Evolutionary conservation across 1,140 invertebrate species (phyloP).

Genomic region (Myzus persicae): DNA sequence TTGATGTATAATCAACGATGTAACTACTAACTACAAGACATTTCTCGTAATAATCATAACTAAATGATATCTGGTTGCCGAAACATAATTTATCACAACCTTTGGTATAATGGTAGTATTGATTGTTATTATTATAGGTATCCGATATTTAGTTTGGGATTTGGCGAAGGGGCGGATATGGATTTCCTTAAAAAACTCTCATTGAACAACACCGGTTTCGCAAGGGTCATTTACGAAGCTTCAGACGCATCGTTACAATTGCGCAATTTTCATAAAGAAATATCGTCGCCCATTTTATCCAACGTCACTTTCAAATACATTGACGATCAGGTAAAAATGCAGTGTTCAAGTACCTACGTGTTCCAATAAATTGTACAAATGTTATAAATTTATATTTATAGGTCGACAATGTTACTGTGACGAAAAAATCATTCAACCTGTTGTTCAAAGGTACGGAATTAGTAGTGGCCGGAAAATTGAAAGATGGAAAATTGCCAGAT

Average conservation of each 20-base stretch:
- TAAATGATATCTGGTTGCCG: too few relatives aligned
- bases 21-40: too few relatives aligned
- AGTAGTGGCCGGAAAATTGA: constrained; percentile 69
- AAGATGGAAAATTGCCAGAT: not conserved
- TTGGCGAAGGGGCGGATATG: constrained; percentile 76
- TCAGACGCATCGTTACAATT: constrained; percentile 76
- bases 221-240: constrained; percentile 77
- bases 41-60: too few relatives aligned
- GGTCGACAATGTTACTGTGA: constrained; percentile 64
- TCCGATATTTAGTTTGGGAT: constrained; percentile 74
- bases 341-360: not conserved
- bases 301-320: constrained; percentile 75
- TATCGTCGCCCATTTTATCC: constrained; percentile 74
- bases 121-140: constrained; percentile 17
- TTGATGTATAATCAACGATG: too few relatives aligned
- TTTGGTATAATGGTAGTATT: not conserved
- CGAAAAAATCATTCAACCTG: constrained; percentile 67
- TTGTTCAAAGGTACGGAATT: constrained; percentile 71
- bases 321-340: constrained; percentile 64
- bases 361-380: too few relatives aligned
- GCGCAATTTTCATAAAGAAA: constrained; percentile 75
- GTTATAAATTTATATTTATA: constrained; percentile 44
- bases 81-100: not conserved
- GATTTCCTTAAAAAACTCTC: constrained; percentile 73
- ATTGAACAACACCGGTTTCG: constrained; percentile 73